Evolutionary conservation across 2,797 vertebrate species (phyloP).

Genomic region (Danio choprae): DNA sequence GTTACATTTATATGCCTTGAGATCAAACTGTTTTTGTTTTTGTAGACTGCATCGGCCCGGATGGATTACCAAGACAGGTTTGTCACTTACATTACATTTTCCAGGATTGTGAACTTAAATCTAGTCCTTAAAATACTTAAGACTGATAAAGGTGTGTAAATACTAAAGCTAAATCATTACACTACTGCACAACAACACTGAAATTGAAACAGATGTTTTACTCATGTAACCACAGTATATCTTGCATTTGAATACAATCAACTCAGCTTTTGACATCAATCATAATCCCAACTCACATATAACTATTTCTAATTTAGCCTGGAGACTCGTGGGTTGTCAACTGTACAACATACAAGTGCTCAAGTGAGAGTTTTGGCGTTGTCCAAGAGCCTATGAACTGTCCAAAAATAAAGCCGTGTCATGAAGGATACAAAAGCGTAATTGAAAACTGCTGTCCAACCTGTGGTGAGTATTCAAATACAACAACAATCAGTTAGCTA

Average conservation of each 20-base stretch:
- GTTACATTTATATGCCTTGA: neutral
- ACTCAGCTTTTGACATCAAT: neutral
- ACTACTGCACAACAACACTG: neutral
- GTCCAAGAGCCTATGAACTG: conserved; percentile 74
- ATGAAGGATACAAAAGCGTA: conserved; percentile 66
- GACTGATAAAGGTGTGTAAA: neutral
- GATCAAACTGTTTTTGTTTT: conserved; percentile 14
- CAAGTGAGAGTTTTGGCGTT: conserved; percentile 62
- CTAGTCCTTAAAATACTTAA: neutral
- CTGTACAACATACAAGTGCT: conserved; percentile 84
- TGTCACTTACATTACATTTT: conserved; percentile 18
- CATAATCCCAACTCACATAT: neutral
- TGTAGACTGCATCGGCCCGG: conserved; percentile 82
- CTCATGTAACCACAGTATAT: neutral
- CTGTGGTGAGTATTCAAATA: conserved; percentile 72
- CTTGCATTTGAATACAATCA: neutral
- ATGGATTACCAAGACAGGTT: conserved; percentile 80
- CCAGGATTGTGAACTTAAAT: neutral
- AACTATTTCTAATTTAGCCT: conserved; percentile 67
- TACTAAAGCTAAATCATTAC: neutral
- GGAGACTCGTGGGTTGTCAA: conserved; percentile 81
- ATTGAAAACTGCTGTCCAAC: conserved; percentile 78
- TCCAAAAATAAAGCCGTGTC: conserved; percentile 65
- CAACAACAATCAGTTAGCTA: neutral
- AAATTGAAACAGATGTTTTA: neutral